phyloP scores from a whole-genome alignment of 2,888 invertebrate species.

The Anorthoa munda region DNA sequence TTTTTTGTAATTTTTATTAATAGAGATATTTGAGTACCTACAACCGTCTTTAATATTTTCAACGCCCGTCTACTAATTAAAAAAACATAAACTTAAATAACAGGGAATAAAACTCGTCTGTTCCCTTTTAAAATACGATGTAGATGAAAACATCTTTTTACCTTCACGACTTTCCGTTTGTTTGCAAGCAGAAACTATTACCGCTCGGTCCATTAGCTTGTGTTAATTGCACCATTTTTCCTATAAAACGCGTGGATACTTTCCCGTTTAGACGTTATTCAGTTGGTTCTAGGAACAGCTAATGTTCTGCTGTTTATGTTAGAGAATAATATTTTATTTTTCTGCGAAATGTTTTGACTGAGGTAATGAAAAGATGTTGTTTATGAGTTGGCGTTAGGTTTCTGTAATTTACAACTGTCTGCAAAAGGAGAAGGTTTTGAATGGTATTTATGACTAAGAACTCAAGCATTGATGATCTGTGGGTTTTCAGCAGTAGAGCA shows the following conservation, averaged over 20 bases:
- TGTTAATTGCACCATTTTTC: slow-evolving; percentile 71
- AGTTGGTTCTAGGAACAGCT: slow-evolving; percentile 11
- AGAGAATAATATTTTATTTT: slow-evolving; percentile 5
- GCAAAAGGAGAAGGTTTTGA: not conserved
- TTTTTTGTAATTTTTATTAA: too few species aligned
- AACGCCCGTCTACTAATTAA: not conserved
- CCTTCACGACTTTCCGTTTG: slow-evolving; percentile 56
- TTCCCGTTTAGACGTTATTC: slow-evolving; percentile 36
- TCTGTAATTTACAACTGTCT: not conserved
- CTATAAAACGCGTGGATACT: slow-evolving; percentile 46
- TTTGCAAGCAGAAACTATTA: slow-evolving; percentile 65
- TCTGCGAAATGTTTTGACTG: not conserved
- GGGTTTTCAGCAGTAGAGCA: too few species aligned
- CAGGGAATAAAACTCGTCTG: not conserved
- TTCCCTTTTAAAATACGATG: slow-evolving; percentile 18
- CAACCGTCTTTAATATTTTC: too few species aligned
- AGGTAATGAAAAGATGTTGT: not conserved
- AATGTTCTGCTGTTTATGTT: slow-evolving; percentile 19
- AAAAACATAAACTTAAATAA: not conserved
- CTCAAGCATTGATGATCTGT: too few species aligned
- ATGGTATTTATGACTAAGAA: too few species aligned
- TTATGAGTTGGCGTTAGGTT: slow-evolving; percentile 25
- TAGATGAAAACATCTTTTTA: slow-evolving; percentile 46
- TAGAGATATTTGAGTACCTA: too few species aligned
- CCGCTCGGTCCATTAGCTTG: slow-evolving; percentile 68